phyloP scores from a whole-genome alignment of 2,888 invertebrate species.

The Parnassius glacialis region DNA sequence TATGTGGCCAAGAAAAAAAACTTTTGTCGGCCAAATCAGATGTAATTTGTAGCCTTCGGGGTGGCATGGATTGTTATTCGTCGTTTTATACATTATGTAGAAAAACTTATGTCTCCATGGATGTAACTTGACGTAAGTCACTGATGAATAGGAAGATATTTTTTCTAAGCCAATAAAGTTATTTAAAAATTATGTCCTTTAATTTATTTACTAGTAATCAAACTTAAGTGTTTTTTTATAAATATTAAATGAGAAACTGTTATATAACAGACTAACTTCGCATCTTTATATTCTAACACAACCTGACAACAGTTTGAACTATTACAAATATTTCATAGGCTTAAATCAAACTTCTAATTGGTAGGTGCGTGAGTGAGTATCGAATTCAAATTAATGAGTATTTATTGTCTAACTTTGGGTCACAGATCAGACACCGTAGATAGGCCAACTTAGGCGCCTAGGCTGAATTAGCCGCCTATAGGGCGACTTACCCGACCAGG shows the following conservation, averaged over 20 bases:
- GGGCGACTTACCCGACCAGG: no score
- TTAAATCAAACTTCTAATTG: constrained; percentile 59
- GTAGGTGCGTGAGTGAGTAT: constrained; percentile 59
- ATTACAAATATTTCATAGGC: constrained; percentile 41
- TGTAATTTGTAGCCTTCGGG: constrained; percentile 73
- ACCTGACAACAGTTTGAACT: constrained; percentile 13
- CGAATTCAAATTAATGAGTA: constrained; percentile 71
- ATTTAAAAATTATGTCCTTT: no score
- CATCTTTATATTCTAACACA: constrained; percentile 6
- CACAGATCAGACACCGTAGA: no score
- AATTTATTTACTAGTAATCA: no score
- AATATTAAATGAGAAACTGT: not conserved
- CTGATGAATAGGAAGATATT: no score
- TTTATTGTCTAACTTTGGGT: constrained; percentile 62
- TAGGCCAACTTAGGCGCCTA: no score
- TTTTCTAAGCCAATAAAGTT: no score
- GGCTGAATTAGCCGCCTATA: no score
- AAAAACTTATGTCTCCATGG: not conserved
- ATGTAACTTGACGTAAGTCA: no score
- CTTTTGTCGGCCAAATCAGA: constrained; percentile 65
- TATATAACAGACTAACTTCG: constrained; percentile 5
- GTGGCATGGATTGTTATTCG: constrained; percentile 68
- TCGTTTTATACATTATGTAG: constrained; percentile 56
- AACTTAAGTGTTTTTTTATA: constrained; percentile 15
- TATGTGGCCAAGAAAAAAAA: constrained; percentile 62